These are phyloP conservation scores for Mamestra brassicae DNA, from an alignment of 2,888 invertebrate genomes.

Conservation along the genomic window DNA sequence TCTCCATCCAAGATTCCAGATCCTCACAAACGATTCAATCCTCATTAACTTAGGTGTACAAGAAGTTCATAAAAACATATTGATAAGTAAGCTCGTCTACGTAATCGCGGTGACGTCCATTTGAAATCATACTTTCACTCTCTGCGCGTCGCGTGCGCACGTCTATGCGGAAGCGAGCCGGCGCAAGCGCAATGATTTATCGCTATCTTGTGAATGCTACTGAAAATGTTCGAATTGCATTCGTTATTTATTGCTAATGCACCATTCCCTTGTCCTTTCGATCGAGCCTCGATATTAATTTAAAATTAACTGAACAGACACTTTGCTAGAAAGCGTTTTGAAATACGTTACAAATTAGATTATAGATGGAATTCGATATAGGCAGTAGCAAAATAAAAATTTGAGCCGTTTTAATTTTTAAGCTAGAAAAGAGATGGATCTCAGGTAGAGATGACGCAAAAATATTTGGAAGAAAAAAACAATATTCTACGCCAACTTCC, in stretches of 20 bases:
- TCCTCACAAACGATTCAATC: no score
- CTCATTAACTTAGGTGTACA: not conserved
- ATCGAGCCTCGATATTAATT: constrained; percentile 56
- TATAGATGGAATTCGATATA: not conserved
- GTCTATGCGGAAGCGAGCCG: constrained; percentile 64
- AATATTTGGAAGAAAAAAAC: not conserved
- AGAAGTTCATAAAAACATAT: constrained; percentile 6
- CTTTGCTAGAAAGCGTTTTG: constrained; percentile 44
- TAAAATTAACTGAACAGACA: constrained; percentile 45
- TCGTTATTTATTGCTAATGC: constrained; percentile 63
- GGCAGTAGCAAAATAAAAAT: not conserved
- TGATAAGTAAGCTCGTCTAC: constrained; percentile 52
- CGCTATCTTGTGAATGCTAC: constrained; percentile 64
- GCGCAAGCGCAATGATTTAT: constrained; percentile 63
- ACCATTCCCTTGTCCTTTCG: constrained; percentile 62
- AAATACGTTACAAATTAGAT: constrained; percentile 20
- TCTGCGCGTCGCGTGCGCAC: constrained; percentile 67
- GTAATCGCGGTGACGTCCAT: constrained; percentile 77
- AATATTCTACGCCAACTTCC: no score
- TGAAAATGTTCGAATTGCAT: constrained; percentile 62
- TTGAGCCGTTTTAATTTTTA: not conserved
- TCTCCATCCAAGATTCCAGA: not conserved
- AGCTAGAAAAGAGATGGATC: no score
- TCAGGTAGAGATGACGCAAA: no score
- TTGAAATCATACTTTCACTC: constrained; percentile 81